These are phyloP conservation scores for Heterochromis multidens DNA, from an alignment of 2,113 vertebrate species.

Conservation along the genomic window DNA sequence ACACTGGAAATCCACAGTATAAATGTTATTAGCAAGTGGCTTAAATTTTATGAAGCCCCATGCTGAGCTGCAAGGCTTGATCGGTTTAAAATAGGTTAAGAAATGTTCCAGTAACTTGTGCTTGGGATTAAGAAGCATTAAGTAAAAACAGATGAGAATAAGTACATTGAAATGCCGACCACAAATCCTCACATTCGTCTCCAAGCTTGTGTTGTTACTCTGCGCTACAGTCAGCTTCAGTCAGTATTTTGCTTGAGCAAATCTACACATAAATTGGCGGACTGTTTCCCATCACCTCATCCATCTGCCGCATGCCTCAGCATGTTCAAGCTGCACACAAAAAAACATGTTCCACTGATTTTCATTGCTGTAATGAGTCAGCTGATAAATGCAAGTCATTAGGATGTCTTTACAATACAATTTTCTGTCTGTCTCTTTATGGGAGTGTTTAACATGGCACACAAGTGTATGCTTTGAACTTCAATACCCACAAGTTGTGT, in stretches of 20 bases:
- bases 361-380: conserved; percentile 2
- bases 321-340: not conserved
- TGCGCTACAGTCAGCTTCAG: not conserved
- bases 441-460: not conserved
- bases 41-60: not conserved
- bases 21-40: not conserved
- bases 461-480: not conserved
- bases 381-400: not conserved
- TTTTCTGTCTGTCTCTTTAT: not conserved
- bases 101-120: not conserved
- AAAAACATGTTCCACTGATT: not conserved
- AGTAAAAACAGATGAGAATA: not conserved
- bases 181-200: not conserved
- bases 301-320: not conserved
- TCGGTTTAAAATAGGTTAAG: not conserved
- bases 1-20: not conserved
- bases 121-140: not conserved
- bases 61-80: not conserved
- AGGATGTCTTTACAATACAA: not conserved
- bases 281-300: not conserved
- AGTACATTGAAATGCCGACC: not conserved
- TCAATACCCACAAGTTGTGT: not conserved
- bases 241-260: not conserved
- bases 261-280: not conserved
- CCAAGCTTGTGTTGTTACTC: not conserved